A percentile compares a stretch with the other conserved stretches of the same genome.
phyloP scores from a whole-genome alignment of 2,797 vertebrate genomes.

The Salarias fasciatus region DNA sequence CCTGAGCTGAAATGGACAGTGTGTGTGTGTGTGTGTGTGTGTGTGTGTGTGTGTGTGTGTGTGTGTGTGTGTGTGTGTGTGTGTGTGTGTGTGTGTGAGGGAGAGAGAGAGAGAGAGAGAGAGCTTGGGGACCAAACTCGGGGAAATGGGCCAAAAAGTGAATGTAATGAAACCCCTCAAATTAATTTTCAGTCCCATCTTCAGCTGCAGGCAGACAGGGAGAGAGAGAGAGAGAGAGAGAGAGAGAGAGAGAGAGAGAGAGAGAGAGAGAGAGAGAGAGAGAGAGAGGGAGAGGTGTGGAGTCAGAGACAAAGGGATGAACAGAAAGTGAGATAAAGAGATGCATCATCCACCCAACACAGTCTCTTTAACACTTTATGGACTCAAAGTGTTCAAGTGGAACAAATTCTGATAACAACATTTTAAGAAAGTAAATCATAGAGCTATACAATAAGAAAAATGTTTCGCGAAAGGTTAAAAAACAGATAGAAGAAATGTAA shows the following conservation, averaged over 20 bases:
- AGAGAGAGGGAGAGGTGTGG: slow-evolving; percentile 1
- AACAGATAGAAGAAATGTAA: no score
- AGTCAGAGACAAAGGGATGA: slow-evolving; percentile 15
- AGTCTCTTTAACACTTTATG: no score
- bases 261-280: no score
- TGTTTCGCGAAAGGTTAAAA: no score
- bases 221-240: slow-evolving; percentile 3
- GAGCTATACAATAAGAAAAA: no score
- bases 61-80: slow-evolving; percentile 12
- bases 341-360: no score
- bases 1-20: slow-evolving; percentile 18
- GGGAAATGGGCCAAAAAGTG: slow-evolving; percentile 81
- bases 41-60: slow-evolving; percentile 15
- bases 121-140: slow-evolving; percentile 70
- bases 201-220: slow-evolving; percentile 69
- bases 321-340: no score
- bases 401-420: no score
- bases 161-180: slow-evolving; percentile 81
- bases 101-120: no score
- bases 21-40: slow-evolving; percentile 11
- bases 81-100: background rate
- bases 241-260: background rate
- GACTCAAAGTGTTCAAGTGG: no score
- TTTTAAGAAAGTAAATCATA: no score
- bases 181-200: slow-evolving; percentile 81